Conservation (phyloP, 1,140 invertebrate genomes). For the Littorina saxatilis region DNA sequence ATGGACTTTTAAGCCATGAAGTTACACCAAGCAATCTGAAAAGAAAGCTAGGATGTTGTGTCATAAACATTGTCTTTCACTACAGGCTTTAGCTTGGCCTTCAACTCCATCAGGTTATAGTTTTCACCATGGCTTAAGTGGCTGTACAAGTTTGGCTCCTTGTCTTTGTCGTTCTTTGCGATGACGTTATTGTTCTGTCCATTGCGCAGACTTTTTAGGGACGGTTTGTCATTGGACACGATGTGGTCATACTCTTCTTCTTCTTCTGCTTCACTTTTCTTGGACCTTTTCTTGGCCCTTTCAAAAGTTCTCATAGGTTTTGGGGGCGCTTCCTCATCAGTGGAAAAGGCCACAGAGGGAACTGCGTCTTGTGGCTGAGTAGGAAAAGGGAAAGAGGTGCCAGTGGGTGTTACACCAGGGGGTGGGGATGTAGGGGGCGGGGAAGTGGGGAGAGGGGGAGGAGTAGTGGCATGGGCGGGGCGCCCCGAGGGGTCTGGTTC, state of each 20-base stretch:
- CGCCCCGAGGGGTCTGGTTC: background rate
- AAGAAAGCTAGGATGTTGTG: conserved; percentile 1
- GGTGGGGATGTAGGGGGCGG: background rate
- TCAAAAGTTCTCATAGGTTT: background rate
- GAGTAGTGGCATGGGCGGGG: background rate
- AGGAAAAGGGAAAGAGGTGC: too few relatives aligned
- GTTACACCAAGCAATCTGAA: too few relatives aligned
- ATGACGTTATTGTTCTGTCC: conserved; percentile 15
- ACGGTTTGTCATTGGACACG: background rate
- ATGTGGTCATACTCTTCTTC: conserved; percentile 9
- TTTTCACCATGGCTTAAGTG: background rate
- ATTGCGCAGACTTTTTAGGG: background rate
- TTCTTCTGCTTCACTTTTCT: background rate
- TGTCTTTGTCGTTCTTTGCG: background rate
- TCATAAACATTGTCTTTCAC: conserved; percentile 7
- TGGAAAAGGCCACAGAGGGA: background rate
- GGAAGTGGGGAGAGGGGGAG: background rate
- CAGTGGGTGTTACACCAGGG: too few relatives aligned
- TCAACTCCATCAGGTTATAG: background rate
- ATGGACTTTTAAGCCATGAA: too few relatives aligned
- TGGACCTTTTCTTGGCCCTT: background rate
- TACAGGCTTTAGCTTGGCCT: too few relatives aligned
- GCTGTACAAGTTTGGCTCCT: background rate
- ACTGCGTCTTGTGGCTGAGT: too few relatives aligned
- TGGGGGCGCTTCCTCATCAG: background rate